Conservation (phyloP, 2,888 invertebrate species). For the Morpho helenor region DNA sequence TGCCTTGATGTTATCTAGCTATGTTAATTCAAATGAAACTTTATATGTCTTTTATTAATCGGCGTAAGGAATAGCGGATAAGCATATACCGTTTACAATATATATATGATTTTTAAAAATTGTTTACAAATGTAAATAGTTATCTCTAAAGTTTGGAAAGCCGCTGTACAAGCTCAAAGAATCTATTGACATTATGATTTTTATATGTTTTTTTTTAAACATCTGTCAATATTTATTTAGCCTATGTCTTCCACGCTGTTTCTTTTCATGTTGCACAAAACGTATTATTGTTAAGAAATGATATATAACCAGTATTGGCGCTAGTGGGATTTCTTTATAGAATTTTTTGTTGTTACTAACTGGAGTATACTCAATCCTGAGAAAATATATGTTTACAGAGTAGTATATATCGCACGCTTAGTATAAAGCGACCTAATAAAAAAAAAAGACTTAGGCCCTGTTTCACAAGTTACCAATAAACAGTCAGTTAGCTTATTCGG, state of each 20-base stretch:
- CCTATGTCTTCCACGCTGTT: slow-evolving; percentile 21
- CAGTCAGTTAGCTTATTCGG: no score
- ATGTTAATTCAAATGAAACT: slow-evolving; percentile 45
- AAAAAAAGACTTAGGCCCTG: no score
- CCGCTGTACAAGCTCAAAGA: slow-evolving; percentile 39
- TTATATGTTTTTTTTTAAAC: background rate
- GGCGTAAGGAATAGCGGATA: slow-evolving; percentile 34
- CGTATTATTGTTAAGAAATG: slow-evolving; percentile 2
- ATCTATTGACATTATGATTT: slow-evolving; percentile 1
- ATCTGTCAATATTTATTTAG: slow-evolving; percentile 21
- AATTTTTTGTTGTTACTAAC: no score
- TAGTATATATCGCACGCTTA: no score
- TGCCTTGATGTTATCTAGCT: slow-evolving; percentile 63
- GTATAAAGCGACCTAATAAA: no score
- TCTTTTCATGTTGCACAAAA: slow-evolving; percentile 19
- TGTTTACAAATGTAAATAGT: slow-evolving; percentile 15
- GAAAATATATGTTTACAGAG: no score
- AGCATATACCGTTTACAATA: slow-evolving; percentile 24
- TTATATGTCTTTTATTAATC: slow-evolving; percentile 47
- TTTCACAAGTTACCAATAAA: no score
- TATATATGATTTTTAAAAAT: slow-evolving; percentile 6
- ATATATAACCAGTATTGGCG: no score
- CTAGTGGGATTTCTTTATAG: no score
- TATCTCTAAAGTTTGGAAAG: slow-evolving; percentile 14
- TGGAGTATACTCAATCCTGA: no score